These are phyloP conservation scores for Xestia rhomboidea DNA, from an alignment of 2,888 invertebrate genomes.

Conservation along the genomic window DNA sequence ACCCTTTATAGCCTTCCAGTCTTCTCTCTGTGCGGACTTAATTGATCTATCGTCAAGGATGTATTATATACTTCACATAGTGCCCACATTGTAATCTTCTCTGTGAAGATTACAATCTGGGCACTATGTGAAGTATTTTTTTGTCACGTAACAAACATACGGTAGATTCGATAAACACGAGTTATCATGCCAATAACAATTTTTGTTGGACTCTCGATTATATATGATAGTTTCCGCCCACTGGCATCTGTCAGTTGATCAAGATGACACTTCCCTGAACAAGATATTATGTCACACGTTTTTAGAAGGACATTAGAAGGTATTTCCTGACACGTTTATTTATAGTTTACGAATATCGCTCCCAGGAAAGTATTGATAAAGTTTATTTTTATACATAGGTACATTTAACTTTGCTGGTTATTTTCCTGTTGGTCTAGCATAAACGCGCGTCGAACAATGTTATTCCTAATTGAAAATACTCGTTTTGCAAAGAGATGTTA, in stretches of 20 bases:
- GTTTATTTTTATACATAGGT: not conserved
- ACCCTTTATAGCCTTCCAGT: too few relatives aligned
- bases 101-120: not conserved
- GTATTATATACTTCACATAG: too few relatives aligned
- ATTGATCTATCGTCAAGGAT: too few relatives aligned
- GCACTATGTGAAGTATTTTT: not conserved
- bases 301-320: not conserved
- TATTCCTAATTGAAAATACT: not conserved
- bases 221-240: not conserved
- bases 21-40: too few relatives aligned
- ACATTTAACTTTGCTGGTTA: too few relatives aligned
- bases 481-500: not conserved
- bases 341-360: not conserved
- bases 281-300: constrained; percentile 13
- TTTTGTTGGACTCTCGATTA: not conserved
- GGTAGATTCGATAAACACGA: not conserved
- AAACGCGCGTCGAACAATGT: not conserved
- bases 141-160: not conserved
- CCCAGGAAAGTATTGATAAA: too few relatives aligned
- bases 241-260: constrained; percentile 29
- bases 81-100: too few relatives aligned
- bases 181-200: constrained; percentile 11
- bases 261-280: constrained; percentile 30
- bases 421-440: not conserved
- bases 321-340: not conserved